Evolutionary conservation across 2,888 invertebrate genomes (phyloP), one percentile per base, ranked within the genome.

Genomic region (Frankliniella intonsa): DNA sequence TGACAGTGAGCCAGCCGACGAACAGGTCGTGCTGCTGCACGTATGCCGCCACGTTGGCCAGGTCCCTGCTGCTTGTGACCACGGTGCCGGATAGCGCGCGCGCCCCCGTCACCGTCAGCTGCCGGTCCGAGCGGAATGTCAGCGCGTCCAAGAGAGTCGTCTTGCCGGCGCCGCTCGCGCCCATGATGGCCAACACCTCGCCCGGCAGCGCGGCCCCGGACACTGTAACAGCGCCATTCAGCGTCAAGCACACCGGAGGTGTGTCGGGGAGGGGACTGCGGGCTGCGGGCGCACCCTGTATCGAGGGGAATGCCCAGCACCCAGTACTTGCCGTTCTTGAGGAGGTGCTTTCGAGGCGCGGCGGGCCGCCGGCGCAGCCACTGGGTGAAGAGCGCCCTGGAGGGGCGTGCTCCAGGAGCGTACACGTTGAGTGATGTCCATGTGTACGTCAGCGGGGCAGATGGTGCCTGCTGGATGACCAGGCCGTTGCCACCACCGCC

Each of bases 21-120:
- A 98, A 98, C 82, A 97, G 89, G 88, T 98, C 97, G 85, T 97
- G 95, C 87, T 98, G 98, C 86, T 97, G 97, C 0, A 98, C 97
- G 86, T 97, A 98, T 0, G 96, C 97, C 25, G 95, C 94, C 65
- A 95, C 90, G 12, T 94, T 93, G 82, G 93, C 93, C 86, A 94
- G 90, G 76, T 92, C 91, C 83, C 92, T 92, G 22, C 93, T 91
- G 17, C 92, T 92, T 0, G 95, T 92, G 3, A 92, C 92, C 85
- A 92, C 91, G 0, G 69, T 25, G 25, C 69, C 69, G 25, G 69
- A 76, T 12, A 76, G 22, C 10, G 69, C 69, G 25, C 69, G 69
- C 10, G 69, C 69, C 22, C 69, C 69, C 8, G 69, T 76, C 69
- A 76, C 69, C 69, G 69, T 76, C 69, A 76, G 69, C 69, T 25